A percentile compares a stretch with the other conserved stretches of the same genome.
Evolutionary conservation across 2,797 vertebrate genomes (phyloP).

Genomic region (Mormyrus proboscirostris): DNA sequence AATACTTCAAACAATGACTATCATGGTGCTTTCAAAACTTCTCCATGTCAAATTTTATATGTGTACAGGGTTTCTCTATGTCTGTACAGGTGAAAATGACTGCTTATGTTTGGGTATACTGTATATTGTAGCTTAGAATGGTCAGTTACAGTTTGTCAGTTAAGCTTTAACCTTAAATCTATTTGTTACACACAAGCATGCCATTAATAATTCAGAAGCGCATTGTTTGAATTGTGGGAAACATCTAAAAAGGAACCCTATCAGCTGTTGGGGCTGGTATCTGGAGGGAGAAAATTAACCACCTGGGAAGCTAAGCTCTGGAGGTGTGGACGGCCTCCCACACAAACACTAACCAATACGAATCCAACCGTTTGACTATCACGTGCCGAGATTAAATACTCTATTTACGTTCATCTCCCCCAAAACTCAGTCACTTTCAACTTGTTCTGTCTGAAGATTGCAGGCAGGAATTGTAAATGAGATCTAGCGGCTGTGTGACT

Average conservation of each 20-base stretch:
- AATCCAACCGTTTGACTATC: not conserved
- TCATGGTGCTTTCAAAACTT: not conserved
- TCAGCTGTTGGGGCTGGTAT: not conserved
- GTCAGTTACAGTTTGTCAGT: not conserved
- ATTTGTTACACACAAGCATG: not conserved
- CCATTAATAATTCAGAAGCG: slow-evolving; percentile 14
- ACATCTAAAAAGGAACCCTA: not conserved
- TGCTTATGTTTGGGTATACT: not conserved
- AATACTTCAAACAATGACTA: not conserved
- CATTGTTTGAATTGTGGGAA: not conserved
- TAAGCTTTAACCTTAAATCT: not conserved
- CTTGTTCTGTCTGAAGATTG: slow-evolving; percentile 8
- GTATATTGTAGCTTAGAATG: not conserved
- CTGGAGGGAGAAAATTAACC: slow-evolving; percentile 2
- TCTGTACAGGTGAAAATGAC: not conserved
- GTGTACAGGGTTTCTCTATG: not conserved
- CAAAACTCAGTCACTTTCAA: not conserved
- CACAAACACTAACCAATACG: not conserved
- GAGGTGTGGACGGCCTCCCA: not conserved
- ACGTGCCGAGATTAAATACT: not conserved
- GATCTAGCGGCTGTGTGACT: slow-evolving; percentile 9
- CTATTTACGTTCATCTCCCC: not conserved
- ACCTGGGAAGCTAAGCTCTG: not conserved
- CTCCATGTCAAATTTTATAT: not conserved
- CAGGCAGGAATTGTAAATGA: slow-evolving; percentile 19